A percentile compares a stretch with the other conserved stretches of the same genome.
Conservation (phyloP, 2,113 vertebrate species). For the Calidris pygmaea region DNA sequence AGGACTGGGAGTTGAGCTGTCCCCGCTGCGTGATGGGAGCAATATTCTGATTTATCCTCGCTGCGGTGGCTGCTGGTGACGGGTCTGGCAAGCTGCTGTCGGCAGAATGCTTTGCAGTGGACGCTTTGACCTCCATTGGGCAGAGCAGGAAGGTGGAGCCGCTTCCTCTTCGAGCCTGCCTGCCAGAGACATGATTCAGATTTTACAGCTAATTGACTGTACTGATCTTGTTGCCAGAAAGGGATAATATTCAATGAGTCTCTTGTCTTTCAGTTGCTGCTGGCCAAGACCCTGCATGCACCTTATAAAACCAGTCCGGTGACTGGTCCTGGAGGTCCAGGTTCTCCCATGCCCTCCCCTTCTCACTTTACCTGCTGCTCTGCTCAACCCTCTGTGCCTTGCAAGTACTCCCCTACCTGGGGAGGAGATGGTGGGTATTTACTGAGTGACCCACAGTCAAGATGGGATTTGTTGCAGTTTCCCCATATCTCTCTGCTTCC, state of each 20-base stretch:
- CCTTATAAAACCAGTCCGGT: background rate
- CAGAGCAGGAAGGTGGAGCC: conserved; percentile 57
- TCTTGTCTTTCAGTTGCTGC: background rate
- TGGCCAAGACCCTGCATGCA: background rate
- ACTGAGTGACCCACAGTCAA: background rate
- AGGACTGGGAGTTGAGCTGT: background rate
- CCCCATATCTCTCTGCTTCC: background rate
- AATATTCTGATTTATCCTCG: background rate
- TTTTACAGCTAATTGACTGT: conserved; percentile 43
- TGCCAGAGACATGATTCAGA: conserved; percentile 50
- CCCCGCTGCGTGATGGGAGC: background rate
- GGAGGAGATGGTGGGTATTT: background rate
- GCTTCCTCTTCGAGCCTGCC: background rate
- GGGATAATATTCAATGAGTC: background rate
- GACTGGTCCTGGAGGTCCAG: background rate
- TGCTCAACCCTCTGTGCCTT: background rate
- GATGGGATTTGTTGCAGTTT: background rate
- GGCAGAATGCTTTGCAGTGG: background rate
- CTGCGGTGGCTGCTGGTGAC: background rate
- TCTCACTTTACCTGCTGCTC: background rate
- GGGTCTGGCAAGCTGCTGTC: background rate
- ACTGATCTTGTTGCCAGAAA: conserved; percentile 47
- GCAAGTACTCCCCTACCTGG: background rate
- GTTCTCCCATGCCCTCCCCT: background rate
- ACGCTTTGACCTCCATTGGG: background rate